These are phyloP conservation scores for Serinus canaria DNA, from an alignment of 2,113 vertebrate genomes.

Conservation along the genomic window DNA sequence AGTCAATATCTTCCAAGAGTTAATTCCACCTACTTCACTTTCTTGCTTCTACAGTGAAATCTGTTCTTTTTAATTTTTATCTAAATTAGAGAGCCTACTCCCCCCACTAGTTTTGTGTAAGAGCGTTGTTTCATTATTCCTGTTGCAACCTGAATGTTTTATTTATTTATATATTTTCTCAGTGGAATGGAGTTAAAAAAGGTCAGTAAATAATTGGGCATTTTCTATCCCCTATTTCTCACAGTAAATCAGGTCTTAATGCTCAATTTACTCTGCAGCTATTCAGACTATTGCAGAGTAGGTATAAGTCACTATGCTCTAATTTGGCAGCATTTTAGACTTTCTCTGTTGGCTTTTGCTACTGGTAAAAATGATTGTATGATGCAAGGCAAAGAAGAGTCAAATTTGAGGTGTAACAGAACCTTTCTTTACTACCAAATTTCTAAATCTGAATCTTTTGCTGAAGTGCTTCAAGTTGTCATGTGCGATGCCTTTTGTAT, in stretches of 20 bases:
- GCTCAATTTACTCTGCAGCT: conserved; percentile 22
- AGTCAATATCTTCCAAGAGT: neutral
- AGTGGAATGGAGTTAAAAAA: neutral
- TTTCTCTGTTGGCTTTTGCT: neutral
- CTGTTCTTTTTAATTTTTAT: neutral
- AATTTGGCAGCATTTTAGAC: conserved; percentile 3
- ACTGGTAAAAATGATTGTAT: neutral
- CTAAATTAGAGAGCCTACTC: neutral
- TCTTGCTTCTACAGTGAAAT: neutral
- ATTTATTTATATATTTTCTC: conserved; percentile 38
- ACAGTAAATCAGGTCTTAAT: conserved; percentile 37
- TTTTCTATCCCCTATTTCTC: conserved; percentile 29
- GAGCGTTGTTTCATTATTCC: neutral
- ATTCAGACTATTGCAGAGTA: neutral
- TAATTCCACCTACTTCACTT: neutral
- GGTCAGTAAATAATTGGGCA: conserved; percentile 44
- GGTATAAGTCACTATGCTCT: neutral
- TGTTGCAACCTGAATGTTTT: neutral
- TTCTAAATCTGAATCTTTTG: neutral
- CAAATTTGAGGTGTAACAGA: neutral
- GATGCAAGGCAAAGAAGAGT: neutral
- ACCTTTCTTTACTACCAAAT: neutral
- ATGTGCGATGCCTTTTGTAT: neutral
- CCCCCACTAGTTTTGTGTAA: neutral
- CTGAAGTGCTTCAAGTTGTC: neutral